A percentile compares a stretch with the other conserved stretches of the same genome.
Evolutionary conservation across 2,888 invertebrate genomes (phyloP).

Genomic region (Dolichomitus sp.): DNA sequence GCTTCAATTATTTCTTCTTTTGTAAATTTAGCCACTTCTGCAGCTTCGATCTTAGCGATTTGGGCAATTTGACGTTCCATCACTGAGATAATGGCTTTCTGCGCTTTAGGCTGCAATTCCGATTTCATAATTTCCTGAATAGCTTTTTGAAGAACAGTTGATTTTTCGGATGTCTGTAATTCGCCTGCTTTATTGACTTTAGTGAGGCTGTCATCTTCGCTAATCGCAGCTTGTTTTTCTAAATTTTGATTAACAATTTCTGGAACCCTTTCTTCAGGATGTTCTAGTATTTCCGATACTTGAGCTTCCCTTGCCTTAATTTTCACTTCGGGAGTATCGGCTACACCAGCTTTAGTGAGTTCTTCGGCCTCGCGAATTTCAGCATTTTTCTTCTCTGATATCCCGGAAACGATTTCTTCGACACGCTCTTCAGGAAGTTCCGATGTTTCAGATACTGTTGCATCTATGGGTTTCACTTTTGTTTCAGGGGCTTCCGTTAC

Average conservation of each 20-base stretch:
- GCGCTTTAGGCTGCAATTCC: background rate
- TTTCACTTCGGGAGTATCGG: slow-evolving; percentile 29
- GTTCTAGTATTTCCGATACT: slow-evolving; percentile 3
- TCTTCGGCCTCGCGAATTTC: slow-evolving; percentile 17
- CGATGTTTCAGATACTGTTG: slow-evolving; percentile 34
- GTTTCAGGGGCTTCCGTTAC: background rate
- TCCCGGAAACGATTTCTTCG: background rate
- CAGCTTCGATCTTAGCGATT: slow-evolving; percentile 52
- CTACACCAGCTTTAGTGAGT: slow-evolving; percentile 17
- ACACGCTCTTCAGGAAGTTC: slow-evolving; percentile 54
- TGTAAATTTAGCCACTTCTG: slow-evolving; percentile 30
- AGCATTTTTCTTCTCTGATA: slow-evolving; percentile 36
- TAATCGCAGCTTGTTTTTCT: slow-evolving; percentile 14
- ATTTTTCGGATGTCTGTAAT: slow-evolving; percentile 10
- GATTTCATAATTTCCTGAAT: slow-evolving; percentile 55
- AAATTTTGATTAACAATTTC: slow-evolving; percentile 25
- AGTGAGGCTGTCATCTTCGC: slow-evolving; percentile 20
- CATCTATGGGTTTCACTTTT: slow-evolving; percentile 1
- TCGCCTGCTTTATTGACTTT: slow-evolving; percentile 18
- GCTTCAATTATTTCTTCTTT: slow-evolving; percentile 36
- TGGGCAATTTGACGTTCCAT: slow-evolving; percentile 42
- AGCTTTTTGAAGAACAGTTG: slow-evolving; percentile 73
- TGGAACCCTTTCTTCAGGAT: slow-evolving; percentile 1
- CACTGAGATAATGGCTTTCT: slow-evolving; percentile 13
- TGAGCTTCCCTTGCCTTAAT: slow-evolving; percentile 12